Base-by-base conservation (phyloP, 1,140 invertebrate species). In the Probaryconus sp. region DNA sequence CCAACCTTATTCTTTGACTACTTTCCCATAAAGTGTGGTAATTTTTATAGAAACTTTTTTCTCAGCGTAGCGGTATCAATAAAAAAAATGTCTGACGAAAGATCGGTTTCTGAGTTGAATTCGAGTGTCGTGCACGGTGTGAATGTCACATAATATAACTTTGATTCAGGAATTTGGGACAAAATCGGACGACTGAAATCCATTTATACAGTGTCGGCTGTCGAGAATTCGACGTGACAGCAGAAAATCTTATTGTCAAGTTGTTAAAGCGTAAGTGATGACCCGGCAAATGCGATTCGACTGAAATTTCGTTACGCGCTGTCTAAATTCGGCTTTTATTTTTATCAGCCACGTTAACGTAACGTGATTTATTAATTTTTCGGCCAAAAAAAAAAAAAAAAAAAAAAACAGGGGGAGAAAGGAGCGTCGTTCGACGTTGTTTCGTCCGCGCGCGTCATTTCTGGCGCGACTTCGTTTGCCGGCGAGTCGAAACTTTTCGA, bases 401-500 rank as follows among this genome's bases (percentile, higher is more conserved):
- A n/a, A n/a, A n/a, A n/a, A n/a, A n/a, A n/a, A n/a, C n/a, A n/a
- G n/a, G n/a, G n/a, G n/a, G n/a, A n/a, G n/a, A n/a, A n/a, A n/a
- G n/a, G n/a, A n/a, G n/a, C 35, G 9, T 7, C 5, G 9, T 18
- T 20, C 38, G 38, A 17, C n/a, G n/a, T n/a, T n/a, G n/a, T n/a
- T n/a, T n/a, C n/a, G n/a, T 42, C 16, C 18, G 37, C 31, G 33
- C 33, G 2, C 21, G 60, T 42, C 51, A 56, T 56, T 56, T 56
- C 26, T 56, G 2, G 2, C 3, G 9, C 16, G 10, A 38, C 7
- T 14, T 10, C 40, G 17, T 21, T 18, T 14, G 26, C 21, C 6
- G 26, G 21, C 17, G 16, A 42, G 18, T 13, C n/a, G n/a, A 42
- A 42, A 42, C 7, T 42, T 42, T 42, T 9, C 11, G 17, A 20